These are phyloP conservation scores for Myanophis thanlyinensis DNA, from an alignment of 2,113 vertebrate species.

Conservation along the genomic window DNA sequence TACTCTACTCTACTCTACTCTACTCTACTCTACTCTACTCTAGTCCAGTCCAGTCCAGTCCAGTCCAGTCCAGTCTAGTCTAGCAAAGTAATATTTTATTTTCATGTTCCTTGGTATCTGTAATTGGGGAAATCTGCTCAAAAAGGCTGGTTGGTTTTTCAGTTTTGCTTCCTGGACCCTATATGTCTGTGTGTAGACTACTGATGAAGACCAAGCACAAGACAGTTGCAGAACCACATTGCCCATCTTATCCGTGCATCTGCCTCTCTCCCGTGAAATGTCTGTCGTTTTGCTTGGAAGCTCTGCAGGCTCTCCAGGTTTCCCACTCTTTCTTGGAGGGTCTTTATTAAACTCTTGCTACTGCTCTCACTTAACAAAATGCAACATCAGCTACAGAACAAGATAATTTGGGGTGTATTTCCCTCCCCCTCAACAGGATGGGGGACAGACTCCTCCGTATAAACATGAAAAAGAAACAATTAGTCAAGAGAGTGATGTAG, in stretches of 20 bases:
- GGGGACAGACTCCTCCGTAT: neutral
- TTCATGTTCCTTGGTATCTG: neutral
- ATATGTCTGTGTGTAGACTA: neutral
- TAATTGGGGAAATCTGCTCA: neutral
- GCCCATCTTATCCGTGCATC: neutral
- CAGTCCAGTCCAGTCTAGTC: no score
- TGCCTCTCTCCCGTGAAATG: neutral
- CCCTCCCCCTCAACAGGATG: neutral
- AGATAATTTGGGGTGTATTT: neutral
- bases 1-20: no score
- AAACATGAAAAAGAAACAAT: neutral
- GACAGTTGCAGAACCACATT: neutral
- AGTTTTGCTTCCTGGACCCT: neutral
- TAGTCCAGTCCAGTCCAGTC: no score
- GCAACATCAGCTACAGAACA: neutral
- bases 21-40: no score
- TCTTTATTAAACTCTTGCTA: neutral
- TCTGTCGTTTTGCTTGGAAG: neutral
- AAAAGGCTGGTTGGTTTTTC: neutral
- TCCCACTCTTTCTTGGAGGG: neutral
- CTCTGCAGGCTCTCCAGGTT: neutral
- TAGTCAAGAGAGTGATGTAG: neutral
- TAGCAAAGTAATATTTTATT: neutral
- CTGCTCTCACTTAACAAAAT: neutral
- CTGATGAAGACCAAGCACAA: neutral